phyloP scores from a whole-genome alignment of 2,888 invertebrate genomes.

The Toxonevra muliebris region DNA sequence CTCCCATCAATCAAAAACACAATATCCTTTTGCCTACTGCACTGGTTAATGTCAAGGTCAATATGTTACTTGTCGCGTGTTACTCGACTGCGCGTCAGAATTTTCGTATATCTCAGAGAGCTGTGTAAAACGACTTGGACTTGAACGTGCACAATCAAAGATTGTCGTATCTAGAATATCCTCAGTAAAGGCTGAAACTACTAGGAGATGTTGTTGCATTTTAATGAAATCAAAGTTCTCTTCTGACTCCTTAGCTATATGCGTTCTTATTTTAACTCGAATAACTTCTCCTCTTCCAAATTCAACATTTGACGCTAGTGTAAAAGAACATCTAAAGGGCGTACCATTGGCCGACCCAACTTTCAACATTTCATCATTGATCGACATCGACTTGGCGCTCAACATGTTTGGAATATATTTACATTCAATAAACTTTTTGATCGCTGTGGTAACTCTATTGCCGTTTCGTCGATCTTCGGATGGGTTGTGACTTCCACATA shows the following conservation, averaged over 20 bases:
- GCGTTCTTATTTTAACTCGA: neutral
- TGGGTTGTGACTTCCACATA: neutral
- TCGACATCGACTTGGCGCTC: neutral
- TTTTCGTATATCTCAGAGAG: constrained; percentile 15
- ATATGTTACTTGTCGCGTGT: constrained; percentile 14
- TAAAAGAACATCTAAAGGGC: neutral
- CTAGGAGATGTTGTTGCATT: neutral
- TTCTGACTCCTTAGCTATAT: neutral
- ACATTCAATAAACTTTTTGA: neutral
- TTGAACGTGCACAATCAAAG: neutral
- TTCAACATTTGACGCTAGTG: neutral
- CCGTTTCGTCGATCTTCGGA: neutral
- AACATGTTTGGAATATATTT: too few relatives aligned
- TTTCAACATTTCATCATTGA: neutral
- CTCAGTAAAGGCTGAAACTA: constrained; percentile 4
- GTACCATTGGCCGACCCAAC: neutral
- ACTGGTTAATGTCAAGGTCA: constrained; percentile 18
- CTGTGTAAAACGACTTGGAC: constrained; percentile 4
- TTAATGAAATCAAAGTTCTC: neutral
- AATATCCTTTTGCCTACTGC: constrained; percentile 29
- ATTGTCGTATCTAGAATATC: constrained; percentile 7
- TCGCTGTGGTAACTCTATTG: neutral
- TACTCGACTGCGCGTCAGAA: constrained; percentile 29
- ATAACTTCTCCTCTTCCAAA: constrained; percentile 11
- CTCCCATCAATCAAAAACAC: too few relatives aligned